Evolutionary conservation across 2,797 vertebrate species (phyloP).

Genomic region (Leucoraja ocellata): DNA sequence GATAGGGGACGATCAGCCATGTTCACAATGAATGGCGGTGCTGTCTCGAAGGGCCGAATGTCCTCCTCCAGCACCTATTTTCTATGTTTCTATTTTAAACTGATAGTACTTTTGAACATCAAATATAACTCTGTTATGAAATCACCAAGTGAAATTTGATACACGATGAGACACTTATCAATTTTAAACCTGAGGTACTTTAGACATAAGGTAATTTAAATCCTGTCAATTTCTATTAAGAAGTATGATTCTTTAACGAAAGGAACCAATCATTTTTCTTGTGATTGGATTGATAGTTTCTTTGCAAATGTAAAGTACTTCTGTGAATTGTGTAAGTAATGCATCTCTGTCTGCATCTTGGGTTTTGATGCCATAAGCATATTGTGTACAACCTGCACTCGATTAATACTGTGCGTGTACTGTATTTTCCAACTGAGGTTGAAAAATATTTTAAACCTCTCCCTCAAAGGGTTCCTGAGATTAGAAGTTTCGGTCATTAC

Average conservation of each 20-base stretch:
- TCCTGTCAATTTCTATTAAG: neutral
- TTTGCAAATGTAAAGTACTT: neutral
- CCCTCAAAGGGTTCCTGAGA: neutral
- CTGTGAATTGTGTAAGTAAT: neutral
- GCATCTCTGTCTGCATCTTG: neutral
- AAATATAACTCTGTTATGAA: neutral
- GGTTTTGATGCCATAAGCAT: neutral
- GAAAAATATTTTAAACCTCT: neutral
- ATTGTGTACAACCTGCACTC: neutral
- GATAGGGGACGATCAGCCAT: too few species aligned
- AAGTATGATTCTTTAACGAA: neutral
- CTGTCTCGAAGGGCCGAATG: too few species aligned
- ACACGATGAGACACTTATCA: neutral
- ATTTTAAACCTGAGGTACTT: neutral
- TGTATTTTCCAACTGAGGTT: neutral
- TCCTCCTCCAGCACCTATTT: too few species aligned
- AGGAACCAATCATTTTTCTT: neutral
- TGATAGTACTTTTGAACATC: neutral
- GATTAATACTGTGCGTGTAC: neutral
- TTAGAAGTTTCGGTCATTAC: too few species aligned
- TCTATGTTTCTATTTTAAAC: too few species aligned
- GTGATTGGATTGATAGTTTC: neutral
- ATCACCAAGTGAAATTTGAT: neutral
- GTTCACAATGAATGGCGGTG: too few species aligned
- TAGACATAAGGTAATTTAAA: neutral